A percentile compares a stretch with the other conserved stretches of the same genome.
Conservation (phyloP, 2,797 vertebrate genomes). For the Smutsia gigantea region DNA sequence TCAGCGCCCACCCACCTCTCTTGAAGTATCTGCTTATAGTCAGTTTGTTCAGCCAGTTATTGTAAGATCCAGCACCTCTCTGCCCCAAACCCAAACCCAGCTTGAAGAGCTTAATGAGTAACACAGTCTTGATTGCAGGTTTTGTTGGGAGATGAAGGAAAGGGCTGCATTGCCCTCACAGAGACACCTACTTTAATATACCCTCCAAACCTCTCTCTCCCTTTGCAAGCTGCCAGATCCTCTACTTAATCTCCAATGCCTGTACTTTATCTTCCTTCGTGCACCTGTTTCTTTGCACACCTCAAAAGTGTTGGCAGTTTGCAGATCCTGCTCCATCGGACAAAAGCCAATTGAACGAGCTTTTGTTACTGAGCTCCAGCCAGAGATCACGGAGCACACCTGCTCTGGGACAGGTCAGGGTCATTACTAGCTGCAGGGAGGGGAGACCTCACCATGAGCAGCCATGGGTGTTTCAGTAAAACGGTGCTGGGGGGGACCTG, state of each 20-base stretch:
- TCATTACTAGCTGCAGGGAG: background rate
- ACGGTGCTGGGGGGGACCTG: background rate
- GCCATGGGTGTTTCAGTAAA: background rate
- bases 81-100: background rate
- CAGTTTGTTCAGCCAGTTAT: background rate
- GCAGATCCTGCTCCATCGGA: too few relatives aligned
- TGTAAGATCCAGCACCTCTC: background rate
- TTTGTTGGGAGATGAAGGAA: background rate
- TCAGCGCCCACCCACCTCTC: background rate
- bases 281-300: background rate
- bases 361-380: background rate
- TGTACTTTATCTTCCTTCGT: background rate
- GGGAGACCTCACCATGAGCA: background rate
- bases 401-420: background rate
- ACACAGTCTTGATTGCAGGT: too few relatives aligned
- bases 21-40: background rate
- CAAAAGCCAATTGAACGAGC: background rate
- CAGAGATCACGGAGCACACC: background rate
- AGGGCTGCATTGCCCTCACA: background rate
- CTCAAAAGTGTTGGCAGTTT: background rate
- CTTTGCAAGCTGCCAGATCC: background rate
- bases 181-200: rapidly evolving
- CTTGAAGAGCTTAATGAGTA: background rate
- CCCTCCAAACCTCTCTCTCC: background rate
- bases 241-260: background rate